Base-by-base conservation (phyloP, 2,888 invertebrate genomes). In the Diachrysia chrysitis region DNA sequence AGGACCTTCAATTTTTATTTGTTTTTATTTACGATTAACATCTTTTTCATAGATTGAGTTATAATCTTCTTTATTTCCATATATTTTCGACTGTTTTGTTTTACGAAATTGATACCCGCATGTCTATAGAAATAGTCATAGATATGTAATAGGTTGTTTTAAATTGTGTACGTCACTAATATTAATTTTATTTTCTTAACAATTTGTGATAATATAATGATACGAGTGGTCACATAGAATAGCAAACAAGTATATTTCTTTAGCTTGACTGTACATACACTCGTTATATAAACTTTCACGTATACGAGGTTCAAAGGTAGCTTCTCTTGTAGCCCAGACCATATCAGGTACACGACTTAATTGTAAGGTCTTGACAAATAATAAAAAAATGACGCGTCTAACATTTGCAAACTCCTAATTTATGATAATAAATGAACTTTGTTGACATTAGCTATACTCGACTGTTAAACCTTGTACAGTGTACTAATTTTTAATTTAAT, bases 391-490 rank as follows among this genome's bases (percentile, higher is more conserved):
- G 37, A 37, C 14, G 37, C 37, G 16, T 37, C 37, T 37, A 37
- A 37, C 4, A 16, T 48, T 19, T 19, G 19, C 17, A 48, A 48
- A 10, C 17, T 19, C 19, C 17, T 7, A 48, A 48, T 19, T n/a
- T n/a, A n/a, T n/a, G n/a, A n/a, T n/a, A n/a, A n/a, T 19, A 0
- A 48, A 48, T 51, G 21, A 19, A 19, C 19, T 51, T 32, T 10
- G 48, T 21, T 51, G 21, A 51, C 9, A 61, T 42, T 37, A 37
- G 35, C 7, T 54, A 55, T 29, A 25, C 29, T 51, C 62, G 32
- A 32, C 67, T 72, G 35, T 59, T 46, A 46, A 35, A 66, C 58
- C 63, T 12, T 74, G 70, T 74, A 64, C 60, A 66, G 62, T 65
- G 16, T 66, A 60, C 35, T 66, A 66, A 64, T 48, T 55, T 60